A percentile compares a stretch with the other conserved stretches of the same genome.
Conservation (phyloP, 2,113 vertebrate species). For the Sisor rabdophorus region DNA sequence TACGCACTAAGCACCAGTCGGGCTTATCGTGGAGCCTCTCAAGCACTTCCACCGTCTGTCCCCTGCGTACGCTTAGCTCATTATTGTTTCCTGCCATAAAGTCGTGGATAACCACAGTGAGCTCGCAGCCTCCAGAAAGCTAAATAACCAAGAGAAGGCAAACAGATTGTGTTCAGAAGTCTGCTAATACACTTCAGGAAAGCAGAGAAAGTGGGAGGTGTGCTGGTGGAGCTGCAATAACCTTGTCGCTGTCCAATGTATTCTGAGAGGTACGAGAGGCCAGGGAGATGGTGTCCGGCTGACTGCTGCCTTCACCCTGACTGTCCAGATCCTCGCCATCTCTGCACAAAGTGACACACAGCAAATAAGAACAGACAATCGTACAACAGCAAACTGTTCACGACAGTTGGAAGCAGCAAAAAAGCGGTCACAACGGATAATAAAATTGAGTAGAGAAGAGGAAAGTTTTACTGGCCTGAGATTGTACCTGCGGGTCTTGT, state of each 20-base stretch:
- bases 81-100: constrained; percentile 94
- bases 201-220: background rate
- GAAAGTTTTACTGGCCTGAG: constrained; percentile 45
- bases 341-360: constrained; percentile 63
- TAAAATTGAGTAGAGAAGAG: background rate
- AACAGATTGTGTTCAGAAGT: background rate
- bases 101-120: constrained; percentile 96
- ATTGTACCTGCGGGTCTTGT: constrained; percentile 86
- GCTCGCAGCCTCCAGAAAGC: constrained; percentile 95
- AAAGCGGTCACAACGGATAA: background rate
- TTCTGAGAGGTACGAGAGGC: constrained; percentile 97
- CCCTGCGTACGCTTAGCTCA: constrained; percentile 89
- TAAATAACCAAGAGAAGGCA: constrained; percentile 50
- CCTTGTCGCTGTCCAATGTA: constrained; percentile 97
- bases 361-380: background rate
- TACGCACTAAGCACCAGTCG: constrained; percentile 95
- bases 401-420: background rate
- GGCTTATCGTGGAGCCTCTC: constrained; percentile 94
- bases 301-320: constrained; percentile 97
- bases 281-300: constrained; percentile 96
- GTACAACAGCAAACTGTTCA: background rate
- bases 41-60: constrained; percentile 95
- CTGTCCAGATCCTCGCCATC: constrained; percentile 96
- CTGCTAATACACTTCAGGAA: background rate
- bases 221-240: constrained; percentile 52